phyloP scores from a whole-genome alignment of 2,113 vertebrate species.

The Oncorhynchus gorbuscha region DNA sequence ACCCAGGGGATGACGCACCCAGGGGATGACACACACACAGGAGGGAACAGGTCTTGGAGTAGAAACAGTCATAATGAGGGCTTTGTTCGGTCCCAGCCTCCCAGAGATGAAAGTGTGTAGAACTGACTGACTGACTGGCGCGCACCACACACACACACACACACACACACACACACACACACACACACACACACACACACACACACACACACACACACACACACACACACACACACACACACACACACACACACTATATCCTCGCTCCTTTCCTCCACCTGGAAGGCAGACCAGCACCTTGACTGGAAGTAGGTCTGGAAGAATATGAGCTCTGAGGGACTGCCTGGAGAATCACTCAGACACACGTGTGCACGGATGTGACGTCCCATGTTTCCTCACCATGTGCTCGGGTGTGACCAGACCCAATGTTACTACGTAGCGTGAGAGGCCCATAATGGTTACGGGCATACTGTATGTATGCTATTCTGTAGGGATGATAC shows the following conservation, averaged over 20 bases:
- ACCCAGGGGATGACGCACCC: constrained; percentile 26
- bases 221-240: not conserved
- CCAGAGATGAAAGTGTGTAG: not conserved
- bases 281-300: not conserved
- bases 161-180: not conserved
- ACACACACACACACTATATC: not conserved
- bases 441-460: not conserved
- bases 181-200: not conserved
- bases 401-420: not conserved
- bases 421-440: not conserved
- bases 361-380: not conserved
- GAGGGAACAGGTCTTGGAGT: constrained; percentile 9
- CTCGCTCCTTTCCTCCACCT: not conserved
- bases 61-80: not conserved
- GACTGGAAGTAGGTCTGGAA: not conserved
- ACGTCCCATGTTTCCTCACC: too few relatives aligned
- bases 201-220: too few relatives aligned
- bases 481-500: not conserved
- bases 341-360: not conserved
- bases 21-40: constrained; percentile 16
- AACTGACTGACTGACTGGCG: not conserved
- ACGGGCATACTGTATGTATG: not conserved
- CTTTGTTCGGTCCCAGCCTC: not conserved
- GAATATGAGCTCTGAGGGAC: constrained; percentile 7
- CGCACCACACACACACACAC: too few relatives aligned